Evolutionary conservation across 2,888 invertebrate species (phyloP).

Genomic region (Pteria penguin): DNA sequence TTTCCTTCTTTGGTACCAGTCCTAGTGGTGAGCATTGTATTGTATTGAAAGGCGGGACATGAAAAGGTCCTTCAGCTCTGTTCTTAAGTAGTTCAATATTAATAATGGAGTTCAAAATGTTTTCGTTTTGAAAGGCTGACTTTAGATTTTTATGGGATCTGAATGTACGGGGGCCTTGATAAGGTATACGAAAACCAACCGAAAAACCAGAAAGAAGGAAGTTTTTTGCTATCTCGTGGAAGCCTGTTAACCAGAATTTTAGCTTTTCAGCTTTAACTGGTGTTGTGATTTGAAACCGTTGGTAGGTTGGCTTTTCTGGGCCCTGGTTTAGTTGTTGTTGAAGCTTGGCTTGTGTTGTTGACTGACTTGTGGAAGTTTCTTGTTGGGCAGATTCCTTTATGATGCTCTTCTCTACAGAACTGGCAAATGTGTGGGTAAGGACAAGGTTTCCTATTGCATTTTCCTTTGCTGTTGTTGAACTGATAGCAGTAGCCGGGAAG

Average conservation of each 20-base stretch:
- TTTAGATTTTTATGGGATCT: slow-evolving; percentile 13
- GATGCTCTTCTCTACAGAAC: too few relatives aligned
- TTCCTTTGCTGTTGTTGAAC: slow-evolving; percentile 1
- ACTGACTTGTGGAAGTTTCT: too few relatives aligned
- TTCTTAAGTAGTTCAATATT: slow-evolving; percentile 2
- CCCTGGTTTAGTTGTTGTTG: too few relatives aligned
- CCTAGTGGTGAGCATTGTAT: slow-evolving; percentile 33
- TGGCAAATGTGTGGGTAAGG: too few relatives aligned
- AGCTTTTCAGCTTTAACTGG: neutral
- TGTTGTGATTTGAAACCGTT: too few relatives aligned
- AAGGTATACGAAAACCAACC: slow-evolving; percentile 14
- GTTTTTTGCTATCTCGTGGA: neutral
- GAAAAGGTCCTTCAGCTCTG: slow-evolving; percentile 31
- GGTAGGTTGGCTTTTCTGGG: too few relatives aligned
- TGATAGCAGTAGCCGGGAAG: neutral
- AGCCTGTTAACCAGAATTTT: neutral
- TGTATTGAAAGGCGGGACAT: slow-evolving; percentile 15
- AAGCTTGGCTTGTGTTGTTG: too few relatives aligned
- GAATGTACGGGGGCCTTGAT: neutral
- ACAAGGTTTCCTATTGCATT: too few relatives aligned
- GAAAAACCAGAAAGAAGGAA: slow-evolving; percentile 6
- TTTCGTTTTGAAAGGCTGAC: slow-evolving; percentile 15
- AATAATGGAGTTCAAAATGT: too few relatives aligned
- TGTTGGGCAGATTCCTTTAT: too few relatives aligned
- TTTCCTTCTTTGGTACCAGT: slow-evolving; percentile 31